Percentiles rank a stretch among this genome's conserved stretches.
These are phyloP conservation scores for Kradibia gibbosae DNA, from an alignment of 1,140 invertebrate species.

Conservation along the genomic window DNA sequence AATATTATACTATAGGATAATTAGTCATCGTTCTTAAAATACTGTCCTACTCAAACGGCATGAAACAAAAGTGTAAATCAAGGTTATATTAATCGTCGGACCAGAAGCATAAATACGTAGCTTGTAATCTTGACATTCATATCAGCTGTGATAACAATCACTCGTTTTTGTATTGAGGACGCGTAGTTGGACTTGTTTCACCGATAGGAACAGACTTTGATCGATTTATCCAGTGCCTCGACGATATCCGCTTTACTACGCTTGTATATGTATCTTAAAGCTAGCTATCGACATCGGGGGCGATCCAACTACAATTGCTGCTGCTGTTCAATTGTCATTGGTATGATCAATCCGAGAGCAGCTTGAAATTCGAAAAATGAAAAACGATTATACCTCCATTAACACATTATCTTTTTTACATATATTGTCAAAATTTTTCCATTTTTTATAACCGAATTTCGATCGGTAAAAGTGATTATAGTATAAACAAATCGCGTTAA, in stretches of 20 bases:
- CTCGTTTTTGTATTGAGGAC: background rate
- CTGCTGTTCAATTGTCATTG: too few species aligned
- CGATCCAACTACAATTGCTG: too few species aligned
- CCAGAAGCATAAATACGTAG: background rate
- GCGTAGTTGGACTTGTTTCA: background rate
- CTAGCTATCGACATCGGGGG: background rate
- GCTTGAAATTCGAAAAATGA: too few species aligned
- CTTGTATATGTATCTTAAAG: background rate
- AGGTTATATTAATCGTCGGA: background rate
- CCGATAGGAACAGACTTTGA: background rate
- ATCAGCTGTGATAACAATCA: background rate
- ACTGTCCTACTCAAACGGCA: background rate
- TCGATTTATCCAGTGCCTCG: background rate
- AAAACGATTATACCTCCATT: too few species aligned
- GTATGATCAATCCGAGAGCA: too few species aligned
- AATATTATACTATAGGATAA: background rate
- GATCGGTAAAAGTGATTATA: too few species aligned
- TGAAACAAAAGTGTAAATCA: background rate
- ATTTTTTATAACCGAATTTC: too few species aligned
- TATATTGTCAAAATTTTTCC: too few species aligned
- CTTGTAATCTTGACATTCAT: background rate
- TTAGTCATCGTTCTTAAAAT: background rate
- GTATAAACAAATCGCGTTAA: too few species aligned
- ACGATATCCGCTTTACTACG: background rate
- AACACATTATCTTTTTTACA: too few species aligned